Percentiles rank a stretch among this genome's conserved stretches.
These are phyloP conservation scores for Zaprionus davidi DNA, from an alignment of 1,140 invertebrate genomes.

Conservation along the genomic window DNA sequence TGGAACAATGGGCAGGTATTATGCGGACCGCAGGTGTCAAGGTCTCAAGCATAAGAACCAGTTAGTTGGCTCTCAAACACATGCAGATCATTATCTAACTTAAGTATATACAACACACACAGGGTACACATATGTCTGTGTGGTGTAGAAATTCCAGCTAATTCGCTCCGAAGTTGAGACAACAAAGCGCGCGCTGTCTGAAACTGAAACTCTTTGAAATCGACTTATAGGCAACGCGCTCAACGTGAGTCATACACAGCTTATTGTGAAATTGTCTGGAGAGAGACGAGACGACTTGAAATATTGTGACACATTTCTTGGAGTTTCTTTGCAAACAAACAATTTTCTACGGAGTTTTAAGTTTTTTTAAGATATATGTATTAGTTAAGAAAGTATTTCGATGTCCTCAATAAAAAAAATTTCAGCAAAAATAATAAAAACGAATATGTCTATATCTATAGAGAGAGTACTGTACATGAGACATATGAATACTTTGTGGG, in stretches of 20 bases:
- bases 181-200: slow-evolving; percentile 17
- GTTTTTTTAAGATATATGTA: background rate
- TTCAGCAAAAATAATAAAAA: background rate
- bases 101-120: background rate
- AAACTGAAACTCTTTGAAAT: slow-evolving; percentile 20
- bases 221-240: background rate
- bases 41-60: slow-evolving; percentile 36
- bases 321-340: background rate
- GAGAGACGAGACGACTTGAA: slow-evolving; percentile 8
- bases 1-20: slow-evolving; percentile 26
- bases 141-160: slow-evolving; percentile 13
- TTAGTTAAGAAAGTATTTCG: background rate
- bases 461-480: background rate
- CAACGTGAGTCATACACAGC: background rate
- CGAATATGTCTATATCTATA: no score
- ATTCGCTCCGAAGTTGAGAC: slow-evolving; percentile 4
- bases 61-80: slow-evolving; percentile 11
- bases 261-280: slow-evolving; percentile 24
- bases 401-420: background rate
- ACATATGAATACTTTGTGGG: background rate
- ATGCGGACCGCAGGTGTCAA: slow-evolving; percentile 34
- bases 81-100: slow-evolving; percentile 24
- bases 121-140: background rate
- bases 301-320: background rate
- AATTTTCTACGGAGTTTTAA: background rate